Evolutionary conservation across 1,140 invertebrate genomes (phyloP).

Genomic region (Drosophila kurseongensis): DNA sequence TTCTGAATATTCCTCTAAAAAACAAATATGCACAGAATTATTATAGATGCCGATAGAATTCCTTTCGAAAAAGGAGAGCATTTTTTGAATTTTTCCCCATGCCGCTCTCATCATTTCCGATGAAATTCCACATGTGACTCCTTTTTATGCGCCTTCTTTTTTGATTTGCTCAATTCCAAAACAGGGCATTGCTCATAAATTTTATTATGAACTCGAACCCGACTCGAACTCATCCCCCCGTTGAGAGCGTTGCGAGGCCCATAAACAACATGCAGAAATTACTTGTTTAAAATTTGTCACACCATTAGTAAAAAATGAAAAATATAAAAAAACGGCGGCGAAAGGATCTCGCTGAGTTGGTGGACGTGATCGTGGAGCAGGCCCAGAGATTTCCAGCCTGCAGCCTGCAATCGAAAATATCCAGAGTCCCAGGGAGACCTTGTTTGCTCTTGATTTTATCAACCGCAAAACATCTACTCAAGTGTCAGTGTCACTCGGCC

Average conservation of each 20-base stretch:
- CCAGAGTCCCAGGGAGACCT: conserved; percentile 32
- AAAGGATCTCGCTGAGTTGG: conserved; percentile 73
- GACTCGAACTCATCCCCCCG: conserved; percentile 54
- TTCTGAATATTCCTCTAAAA: conserved; percentile 15
- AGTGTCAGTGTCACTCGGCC: conserved; percentile 82
- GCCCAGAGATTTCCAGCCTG: conserved; percentile 18
- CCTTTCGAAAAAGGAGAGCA: conserved; percentile 36
- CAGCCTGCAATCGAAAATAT: conserved; percentile 26
- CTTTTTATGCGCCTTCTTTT: conserved; percentile 9
- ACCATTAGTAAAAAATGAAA: conserved; percentile 74
- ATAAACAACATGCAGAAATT: conserved; percentile 84
- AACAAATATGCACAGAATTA: conserved; percentile 14
- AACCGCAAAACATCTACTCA: conserved; percentile 83
- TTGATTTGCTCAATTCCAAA: conserved; percentile 53
- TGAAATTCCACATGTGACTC: conserved; percentile 41
- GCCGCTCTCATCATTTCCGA: conserved; percentile 14
- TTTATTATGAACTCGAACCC: conserved; percentile 69
- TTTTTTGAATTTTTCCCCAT: conserved; percentile 33
- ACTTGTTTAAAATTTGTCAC: conserved; percentile 83
- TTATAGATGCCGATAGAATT: conserved; percentile 23
- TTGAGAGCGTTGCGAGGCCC: conserved; percentile 72
- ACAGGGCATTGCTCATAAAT: conserved; percentile 76
- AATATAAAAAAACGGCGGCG: conserved; percentile 66
- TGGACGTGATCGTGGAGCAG: conserved; percentile 37
- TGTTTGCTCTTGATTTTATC: conserved; percentile 83